phyloP scores from a whole-genome alignment of 2,113 vertebrate genomes.

The Thunnus thynnus region DNA sequence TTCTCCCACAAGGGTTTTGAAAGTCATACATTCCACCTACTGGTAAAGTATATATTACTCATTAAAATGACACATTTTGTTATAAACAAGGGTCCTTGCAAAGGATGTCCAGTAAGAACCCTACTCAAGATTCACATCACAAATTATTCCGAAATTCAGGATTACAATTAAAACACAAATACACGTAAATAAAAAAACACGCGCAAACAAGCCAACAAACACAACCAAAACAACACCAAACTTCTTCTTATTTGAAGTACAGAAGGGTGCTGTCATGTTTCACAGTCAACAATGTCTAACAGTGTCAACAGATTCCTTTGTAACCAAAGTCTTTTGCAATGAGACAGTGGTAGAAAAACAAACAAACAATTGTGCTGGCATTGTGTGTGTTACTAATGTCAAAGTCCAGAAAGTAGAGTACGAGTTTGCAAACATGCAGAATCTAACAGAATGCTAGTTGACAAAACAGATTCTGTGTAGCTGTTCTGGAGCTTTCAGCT shows the following conservation, averaged over 20 bases:
- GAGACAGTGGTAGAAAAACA: background rate
- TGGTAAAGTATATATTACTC: background rate
- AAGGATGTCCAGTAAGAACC: no score
- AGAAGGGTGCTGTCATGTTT: conserved; percentile 4
- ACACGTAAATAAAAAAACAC: background rate
- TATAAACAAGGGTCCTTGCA: no score
- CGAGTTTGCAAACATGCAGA: no score
- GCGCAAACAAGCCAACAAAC: no score
- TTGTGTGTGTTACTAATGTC: background rate
- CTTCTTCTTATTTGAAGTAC: no score
- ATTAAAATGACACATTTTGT: background rate
- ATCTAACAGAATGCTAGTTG: background rate
- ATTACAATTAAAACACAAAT: background rate
- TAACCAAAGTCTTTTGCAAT: conserved; percentile 41
- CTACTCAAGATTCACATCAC: no score
- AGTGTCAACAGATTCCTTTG: conserved; percentile 22
- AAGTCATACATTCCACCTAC: background rate
- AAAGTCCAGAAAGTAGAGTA: conserved; percentile 14
- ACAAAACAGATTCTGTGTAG: background rate
- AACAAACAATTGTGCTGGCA: background rate
- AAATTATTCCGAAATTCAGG: background rate
- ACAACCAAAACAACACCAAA: no score
- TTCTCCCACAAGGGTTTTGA: background rate
- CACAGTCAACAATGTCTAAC: conserved; percentile 16
- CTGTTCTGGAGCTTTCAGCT: background rate